Base-by-base conservation (phyloP, 2,888 invertebrate genomes). In the Lordiphosa fenestrarum region DNA sequence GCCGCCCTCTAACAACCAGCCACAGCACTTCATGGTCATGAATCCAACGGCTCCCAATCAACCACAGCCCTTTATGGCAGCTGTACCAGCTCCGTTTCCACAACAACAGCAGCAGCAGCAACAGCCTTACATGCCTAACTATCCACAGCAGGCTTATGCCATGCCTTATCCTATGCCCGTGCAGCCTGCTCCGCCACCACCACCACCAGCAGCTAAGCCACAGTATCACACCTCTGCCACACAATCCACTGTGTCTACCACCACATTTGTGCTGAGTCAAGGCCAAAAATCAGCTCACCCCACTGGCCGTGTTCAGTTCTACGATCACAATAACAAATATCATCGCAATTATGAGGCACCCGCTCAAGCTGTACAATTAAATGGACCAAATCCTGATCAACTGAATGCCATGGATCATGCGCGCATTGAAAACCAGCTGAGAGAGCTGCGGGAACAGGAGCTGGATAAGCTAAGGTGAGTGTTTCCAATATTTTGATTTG, bases 311-410 rank as follows among this genome's bases (percentile, higher is more conserved):
- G 90, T 91, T 1, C 88, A 90, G 62, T 90, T 89, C 70, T 91
- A 90, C 65, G 91, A 91, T 76, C 90, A 91, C 65, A 85, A 87
- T 25, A 91, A 90, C 66, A 90, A 90, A 66, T 91, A 89, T 72
- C 47, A 76, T 3, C 88, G 88, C 35, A 76, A 86, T n/a, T 89
- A 89, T 56, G 64, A 86, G 10, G 86, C 86, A 2, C 70, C 88
- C 1, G 61, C 71, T 4, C 52, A 73, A 23, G 85, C 90, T 0
- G 90, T 90, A 50, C 88, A 85, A 71, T 78, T 86, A 6, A 81
- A 84, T 15, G 75, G 76, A 3, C 83, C 78, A 5, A 69, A 76
- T 44, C 30, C 19, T 3, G 53, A 38, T 0, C 61, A 82, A 12
- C 57, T 74, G 2, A 84, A 77, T 55, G 89, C 89, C 1, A 86